Percentiles rank a stretch among this genome's conserved stretches.
Evolutionary conservation across 2,888 invertebrate species (phyloP).

Genomic region (Epistrophella euchroma): DNA sequence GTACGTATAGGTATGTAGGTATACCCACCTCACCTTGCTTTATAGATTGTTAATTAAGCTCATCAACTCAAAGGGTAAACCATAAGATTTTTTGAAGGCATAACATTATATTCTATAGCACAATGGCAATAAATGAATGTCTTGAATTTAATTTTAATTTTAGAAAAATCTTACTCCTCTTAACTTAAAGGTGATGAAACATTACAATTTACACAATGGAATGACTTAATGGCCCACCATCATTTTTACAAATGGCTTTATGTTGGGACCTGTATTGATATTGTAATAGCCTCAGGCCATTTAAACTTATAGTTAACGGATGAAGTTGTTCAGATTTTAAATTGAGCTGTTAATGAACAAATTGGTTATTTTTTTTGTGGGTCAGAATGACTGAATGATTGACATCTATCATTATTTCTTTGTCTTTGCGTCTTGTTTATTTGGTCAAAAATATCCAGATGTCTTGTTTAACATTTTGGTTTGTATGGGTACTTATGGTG

Average conservation of each 20-base stretch:
- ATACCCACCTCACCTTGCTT: neutral
- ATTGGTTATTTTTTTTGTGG: neutral
- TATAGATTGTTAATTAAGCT: conserved; percentile 15
- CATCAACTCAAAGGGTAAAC: neutral
- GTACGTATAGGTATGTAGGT: no score
- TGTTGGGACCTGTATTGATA: neutral
- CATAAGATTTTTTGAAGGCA: neutral
- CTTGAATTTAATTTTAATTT: conserved; percentile 12
- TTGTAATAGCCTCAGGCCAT: neutral
- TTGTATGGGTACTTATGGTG: no score
- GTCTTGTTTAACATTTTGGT: neutral
- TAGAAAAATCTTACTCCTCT: neutral
- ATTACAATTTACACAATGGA: conserved; percentile 53
- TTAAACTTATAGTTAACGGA: neutral
- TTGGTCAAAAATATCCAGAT: neutral
- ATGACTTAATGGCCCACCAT: conserved; percentile 39
- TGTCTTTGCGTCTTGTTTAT: neutral
- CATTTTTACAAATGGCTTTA: conserved; percentile 30
- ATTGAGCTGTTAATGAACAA: conserved; percentile 27
- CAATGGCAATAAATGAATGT: conserved; percentile 1
- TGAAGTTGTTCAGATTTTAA: conserved; percentile 16
- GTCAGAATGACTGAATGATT: conserved; percentile 3
- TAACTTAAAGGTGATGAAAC: conserved; percentile 41
- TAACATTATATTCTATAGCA: no score
- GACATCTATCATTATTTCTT: conserved; percentile 1